A percentile compares a stretch with the other conserved stretches of the same genome.
Evolutionary conservation across 2,888 invertebrate genomes (phyloP).

Genomic region (Dascillus cervinus): DNA sequence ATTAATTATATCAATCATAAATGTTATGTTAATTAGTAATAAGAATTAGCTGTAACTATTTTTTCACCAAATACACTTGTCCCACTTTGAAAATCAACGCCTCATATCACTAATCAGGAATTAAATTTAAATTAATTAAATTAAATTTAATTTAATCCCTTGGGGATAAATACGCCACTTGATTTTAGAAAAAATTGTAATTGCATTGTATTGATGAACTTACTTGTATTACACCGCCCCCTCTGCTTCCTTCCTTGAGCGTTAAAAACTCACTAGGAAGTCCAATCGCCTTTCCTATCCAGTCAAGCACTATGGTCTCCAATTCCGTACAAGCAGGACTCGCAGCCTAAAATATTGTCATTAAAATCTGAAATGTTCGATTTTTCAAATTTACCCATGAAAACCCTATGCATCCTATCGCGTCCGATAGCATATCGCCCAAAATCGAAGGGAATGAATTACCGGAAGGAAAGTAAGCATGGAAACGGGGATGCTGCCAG

Average conservation of each 20-base stretch:
- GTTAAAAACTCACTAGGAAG: slow-evolving; percentile 83
- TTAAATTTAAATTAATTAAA: too few relatives aligned
- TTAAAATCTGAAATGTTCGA: background rate
- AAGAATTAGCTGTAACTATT: too few relatives aligned
- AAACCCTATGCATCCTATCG: slow-evolving; percentile 95
- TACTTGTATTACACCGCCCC: slow-evolving; percentile 93
- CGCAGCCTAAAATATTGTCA: slow-evolving; percentile 66
- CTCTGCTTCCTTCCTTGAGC: slow-evolving; percentile 74
- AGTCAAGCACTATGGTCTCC: slow-evolving; percentile 91
- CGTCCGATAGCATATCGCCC: slow-evolving; percentile 93
- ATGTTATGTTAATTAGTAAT: too few relatives aligned
- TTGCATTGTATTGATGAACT: slow-evolving; percentile 18
- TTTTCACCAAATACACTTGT: too few relatives aligned
- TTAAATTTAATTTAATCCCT: too few relatives aligned
- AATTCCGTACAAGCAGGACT: slow-evolving; percentile 95
- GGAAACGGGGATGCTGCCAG: slow-evolving; percentile 98
- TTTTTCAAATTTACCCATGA: slow-evolving; percentile 69
- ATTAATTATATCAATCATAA: too few relatives aligned
- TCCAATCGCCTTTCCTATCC: slow-evolving; percentile 91
- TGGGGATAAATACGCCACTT: too few relatives aligned
- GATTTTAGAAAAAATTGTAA: too few relatives aligned
- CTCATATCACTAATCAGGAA: too few relatives aligned
- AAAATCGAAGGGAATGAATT: slow-evolving; percentile 95
- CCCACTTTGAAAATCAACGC: too few relatives aligned
- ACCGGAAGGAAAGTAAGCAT: slow-evolving; percentile 98